Percentiles rank a stretch among this genome's conserved stretches.
Conservation (phyloP, 2,113 vertebrate species). For the Heterotis niloticus region DNA sequence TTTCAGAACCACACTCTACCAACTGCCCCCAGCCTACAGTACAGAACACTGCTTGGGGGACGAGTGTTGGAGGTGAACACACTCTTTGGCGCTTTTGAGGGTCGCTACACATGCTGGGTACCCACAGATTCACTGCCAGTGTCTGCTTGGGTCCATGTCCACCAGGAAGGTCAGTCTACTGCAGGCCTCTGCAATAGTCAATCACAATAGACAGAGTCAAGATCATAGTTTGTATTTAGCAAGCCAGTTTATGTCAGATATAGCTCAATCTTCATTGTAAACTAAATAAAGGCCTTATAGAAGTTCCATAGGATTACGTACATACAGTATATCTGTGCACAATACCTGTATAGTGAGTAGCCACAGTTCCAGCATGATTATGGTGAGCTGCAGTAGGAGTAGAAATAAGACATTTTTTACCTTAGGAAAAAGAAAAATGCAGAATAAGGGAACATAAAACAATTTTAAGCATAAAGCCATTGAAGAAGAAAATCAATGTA, state of each 20-base stretch:
- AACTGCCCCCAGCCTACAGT: conserved; percentile 48
- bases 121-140: conserved; percentile 52
- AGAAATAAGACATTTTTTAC: conserved; percentile 50
- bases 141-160: conserved; percentile 69
- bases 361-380: too few relatives aligned
- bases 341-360: conserved; percentile 67
- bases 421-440: not conserved
- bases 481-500: conserved; percentile 11
- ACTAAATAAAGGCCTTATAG: not conserved
- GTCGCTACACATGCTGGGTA: conserved; percentile 64
- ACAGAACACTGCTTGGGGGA: conserved; percentile 61
- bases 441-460: not conserved
- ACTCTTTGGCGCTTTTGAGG: conserved; percentile 55
- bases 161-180: conserved; percentile 59
- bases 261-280: too few relatives aligned
- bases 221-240: too few relatives aligned
- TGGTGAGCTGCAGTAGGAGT: conserved; percentile 55
- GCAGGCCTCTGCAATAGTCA: not conserved
- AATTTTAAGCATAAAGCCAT: not conserved
- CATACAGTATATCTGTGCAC: too few relatives aligned
- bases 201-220: not conserved
- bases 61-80: conserved; percentile 74
- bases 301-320: conserved; percentile 7
- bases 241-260: too few relatives aligned
- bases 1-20: conserved; percentile 60